These are phyloP conservation scores for Toxostoma redivivum DNA, from an alignment of 2,113 vertebrate genomes.

Conservation along the genomic window DNA sequence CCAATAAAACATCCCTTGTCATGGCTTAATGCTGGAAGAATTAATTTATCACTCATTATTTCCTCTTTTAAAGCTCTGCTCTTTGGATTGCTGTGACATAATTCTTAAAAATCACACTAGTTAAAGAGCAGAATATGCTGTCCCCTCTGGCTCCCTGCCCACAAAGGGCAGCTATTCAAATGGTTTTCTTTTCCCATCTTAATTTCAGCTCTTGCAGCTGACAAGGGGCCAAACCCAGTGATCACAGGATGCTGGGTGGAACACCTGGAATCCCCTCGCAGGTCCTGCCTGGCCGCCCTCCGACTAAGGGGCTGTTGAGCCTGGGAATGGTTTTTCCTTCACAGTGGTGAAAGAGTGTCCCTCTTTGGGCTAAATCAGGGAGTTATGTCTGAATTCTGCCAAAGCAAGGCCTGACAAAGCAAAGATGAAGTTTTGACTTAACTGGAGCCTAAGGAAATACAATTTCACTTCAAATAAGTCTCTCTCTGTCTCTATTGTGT, in stretches of 20 bases:
- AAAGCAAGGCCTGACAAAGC: background rate
- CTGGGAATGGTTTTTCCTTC: background rate
- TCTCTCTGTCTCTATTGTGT: background rate
- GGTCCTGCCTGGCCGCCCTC: background rate
- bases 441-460: background rate
- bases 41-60: constrained; percentile 62
- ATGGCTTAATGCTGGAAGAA: constrained; percentile 36
- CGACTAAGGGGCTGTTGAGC: rapidly evolving
- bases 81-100: constrained; percentile 35
- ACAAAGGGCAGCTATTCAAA: background rate
- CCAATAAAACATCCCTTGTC: constrained; percentile 52
- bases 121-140: background rate
- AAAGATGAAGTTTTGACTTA: background rate
- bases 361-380: background rate
- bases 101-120: constrained; percentile 4
- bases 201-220: background rate
- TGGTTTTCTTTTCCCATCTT: background rate
- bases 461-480: background rate
- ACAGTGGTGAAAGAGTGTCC: background rate
- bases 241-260: background rate
- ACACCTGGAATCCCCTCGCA: rapidly evolving
- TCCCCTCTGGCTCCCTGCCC: background rate
- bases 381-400: background rate
- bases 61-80: constrained; percentile 29
- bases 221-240: background rate